Evolutionary conservation across 2,888 invertebrate genomes (phyloP), one percentile per base, ranked within the genome.

Genomic region (Campaea margaritaria): DNA sequence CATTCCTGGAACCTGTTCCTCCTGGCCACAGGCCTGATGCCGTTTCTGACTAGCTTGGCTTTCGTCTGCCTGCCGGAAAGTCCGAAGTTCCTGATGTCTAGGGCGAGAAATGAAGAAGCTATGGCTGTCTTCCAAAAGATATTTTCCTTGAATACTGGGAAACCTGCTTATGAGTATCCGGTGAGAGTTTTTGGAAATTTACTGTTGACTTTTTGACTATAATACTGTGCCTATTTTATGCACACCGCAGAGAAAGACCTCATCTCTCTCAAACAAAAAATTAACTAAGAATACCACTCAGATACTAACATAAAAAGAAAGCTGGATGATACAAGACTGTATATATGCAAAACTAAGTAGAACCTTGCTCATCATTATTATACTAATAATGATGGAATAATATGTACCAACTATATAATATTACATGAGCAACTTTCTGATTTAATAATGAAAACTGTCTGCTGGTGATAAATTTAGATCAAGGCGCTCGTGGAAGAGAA

Each of bases 1-100:
- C 93, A 94, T 68, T 89, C 94, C 0, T 95, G 95, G 95, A 94
- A 95, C 73, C 68, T 94, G 44, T 95, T 94, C 74, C 85, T 95
- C 14, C 80, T 94, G 57, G 81, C 94, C 0, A 88, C 91, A 9
- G 93, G 94, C 0, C 61, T 96, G 59, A 95, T 97, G 9, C 95
- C 95, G 16, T 76, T 97, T 0, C 69, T 95, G 0, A 94, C 96
- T 8, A 95, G 95, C 0, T 63, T 95, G 34, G 89, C 93, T 0
- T 87, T 95, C 51, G 84, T 94, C 63, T 92, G 93, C 62, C 87
- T 95, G 57, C 96, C 96, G 0, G 97, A 97, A 82, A 96, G 96
- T 77, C 96, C 96, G 5, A 96, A 96, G 82, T 96, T 96, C 82
- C 87, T 96, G 3, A 95, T 96, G 93, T 94, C 95, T 0, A 91